These are phyloP conservation scores for Iselma pallidipennis DNA, from an alignment of 2,888 invertebrate genomes.

Conservation along the genomic window DNA sequence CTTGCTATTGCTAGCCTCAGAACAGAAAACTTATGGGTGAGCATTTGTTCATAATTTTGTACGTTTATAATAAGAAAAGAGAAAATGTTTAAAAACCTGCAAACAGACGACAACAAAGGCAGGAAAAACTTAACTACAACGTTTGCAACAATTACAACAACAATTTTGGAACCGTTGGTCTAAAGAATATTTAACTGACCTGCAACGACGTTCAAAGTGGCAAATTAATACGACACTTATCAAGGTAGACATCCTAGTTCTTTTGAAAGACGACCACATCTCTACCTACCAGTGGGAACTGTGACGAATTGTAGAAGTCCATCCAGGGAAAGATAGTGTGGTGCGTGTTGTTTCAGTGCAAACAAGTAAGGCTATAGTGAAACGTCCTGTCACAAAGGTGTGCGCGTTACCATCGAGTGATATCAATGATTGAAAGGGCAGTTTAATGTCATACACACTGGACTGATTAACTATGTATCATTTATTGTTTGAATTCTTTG, in stretches of 20 bases:
- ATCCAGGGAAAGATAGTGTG: constrained; percentile 1
- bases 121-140: too few species aligned
- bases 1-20: too few species aligned
- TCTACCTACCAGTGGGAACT: neutral
- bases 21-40: too few species aligned
- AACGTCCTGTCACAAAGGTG: neutral
- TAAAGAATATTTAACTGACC: constrained; percentile 28
- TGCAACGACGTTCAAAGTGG: constrained; percentile 16
- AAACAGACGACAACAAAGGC: too few species aligned
- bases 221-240: too few species aligned
- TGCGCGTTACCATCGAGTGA: neutral
- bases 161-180: constrained; percentile 31
- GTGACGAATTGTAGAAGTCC: neutral
- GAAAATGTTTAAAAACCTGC: too few species aligned
- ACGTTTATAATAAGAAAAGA: too few species aligned
- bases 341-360: neutral
- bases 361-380: neutral
- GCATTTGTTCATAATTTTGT: too few species aligned
- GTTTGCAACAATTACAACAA: constrained; percentile 22
- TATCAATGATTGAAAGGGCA: too few species aligned
- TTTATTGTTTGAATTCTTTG: too few species aligned
- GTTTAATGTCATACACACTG: too few species aligned
- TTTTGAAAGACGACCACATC: neutral
- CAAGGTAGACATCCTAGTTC: neutral
- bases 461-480: too few species aligned